Percentiles rank a stretch among this genome's conserved stretches.
phyloP scores from a whole-genome alignment of 2,113 vertebrate species.

The Oreocharis arfaki region DNA sequence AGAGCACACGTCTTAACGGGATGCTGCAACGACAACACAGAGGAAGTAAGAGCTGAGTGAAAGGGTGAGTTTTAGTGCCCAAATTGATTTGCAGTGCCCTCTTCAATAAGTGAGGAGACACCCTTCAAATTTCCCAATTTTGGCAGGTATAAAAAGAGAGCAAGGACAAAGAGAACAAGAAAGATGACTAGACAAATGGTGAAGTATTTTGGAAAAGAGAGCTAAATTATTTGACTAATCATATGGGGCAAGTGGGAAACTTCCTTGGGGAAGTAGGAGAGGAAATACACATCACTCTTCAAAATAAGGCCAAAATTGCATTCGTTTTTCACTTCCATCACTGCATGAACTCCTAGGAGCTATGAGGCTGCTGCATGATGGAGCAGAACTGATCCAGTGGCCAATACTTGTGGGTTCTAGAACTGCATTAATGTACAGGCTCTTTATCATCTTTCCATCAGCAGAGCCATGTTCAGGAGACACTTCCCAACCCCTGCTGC shows the following conservation, averaged over 20 bases:
- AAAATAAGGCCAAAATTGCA: background rate
- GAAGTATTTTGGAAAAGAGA: background rate
- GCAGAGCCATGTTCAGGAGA: background rate
- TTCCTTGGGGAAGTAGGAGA: background rate
- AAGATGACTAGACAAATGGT: background rate
- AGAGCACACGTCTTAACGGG: fast-evolving
- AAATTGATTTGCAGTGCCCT: background rate
- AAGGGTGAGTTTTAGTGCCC: background rate
- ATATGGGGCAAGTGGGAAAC: background rate
- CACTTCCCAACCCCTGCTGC: background rate
- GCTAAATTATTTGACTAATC: background rate
- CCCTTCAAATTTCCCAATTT: background rate
- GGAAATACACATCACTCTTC: background rate
- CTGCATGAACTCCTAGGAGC: background rate
- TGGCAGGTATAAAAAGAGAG: background rate
- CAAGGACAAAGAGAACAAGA: background rate
- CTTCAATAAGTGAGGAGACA: background rate
- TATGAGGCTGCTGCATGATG: background rate
- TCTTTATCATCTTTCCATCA: background rate
- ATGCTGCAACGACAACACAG: background rate
- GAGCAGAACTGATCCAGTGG: background rate
- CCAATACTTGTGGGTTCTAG: background rate
- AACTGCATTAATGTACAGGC: background rate
- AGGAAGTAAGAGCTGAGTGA: background rate
- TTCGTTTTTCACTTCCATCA: background rate